These are phyloP conservation scores for Gambelia wislizenii DNA, from an alignment of 2,797 vertebrate genomes.

Conservation along the genomic window DNA sequence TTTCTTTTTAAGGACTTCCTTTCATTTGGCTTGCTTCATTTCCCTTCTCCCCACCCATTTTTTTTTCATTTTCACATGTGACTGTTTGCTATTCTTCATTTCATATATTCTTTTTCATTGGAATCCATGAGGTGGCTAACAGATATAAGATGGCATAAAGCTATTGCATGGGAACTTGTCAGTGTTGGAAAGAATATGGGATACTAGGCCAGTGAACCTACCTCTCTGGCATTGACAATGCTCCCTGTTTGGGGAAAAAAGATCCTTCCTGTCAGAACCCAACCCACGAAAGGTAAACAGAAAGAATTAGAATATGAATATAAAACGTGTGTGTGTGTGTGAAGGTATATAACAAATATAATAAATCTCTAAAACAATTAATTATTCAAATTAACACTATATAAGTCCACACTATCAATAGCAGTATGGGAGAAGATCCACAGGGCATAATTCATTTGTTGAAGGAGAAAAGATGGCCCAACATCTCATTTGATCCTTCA, in stretches of 20 bases:
- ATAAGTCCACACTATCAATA: too few relatives aligned
- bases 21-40: slow-evolving; percentile 51
- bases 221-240: background rate
- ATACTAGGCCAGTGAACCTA: background rate
- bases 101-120: slow-evolving; percentile 56
- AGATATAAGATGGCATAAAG: background rate
- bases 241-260: background rate
- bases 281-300: too few relatives aligned
- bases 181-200: background rate
- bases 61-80: slow-evolving; percentile 66
- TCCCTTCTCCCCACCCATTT: slow-evolving; percentile 57
- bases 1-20: slow-evolving; percentile 36
- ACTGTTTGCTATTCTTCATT: slow-evolving; percentile 59
- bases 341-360: too few relatives aligned
- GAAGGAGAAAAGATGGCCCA: too few relatives aligned
- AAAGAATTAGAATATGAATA: too few relatives aligned
- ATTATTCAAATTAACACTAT: too few relatives aligned
- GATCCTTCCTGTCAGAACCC: background rate
- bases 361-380: too few relatives aligned
- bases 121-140: slow-evolving; percentile 3
- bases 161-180: background rate
- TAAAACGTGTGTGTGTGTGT: too few relatives aligned
- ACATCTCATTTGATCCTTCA: too few relatives aligned
- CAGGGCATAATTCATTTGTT: too few relatives aligned
- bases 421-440: too few relatives aligned